Evolutionary conservation across 2,113 vertebrate species (phyloP), one percentile per base, ranked within the genome.

Genomic region (Geothlypis trichas): DNA sequence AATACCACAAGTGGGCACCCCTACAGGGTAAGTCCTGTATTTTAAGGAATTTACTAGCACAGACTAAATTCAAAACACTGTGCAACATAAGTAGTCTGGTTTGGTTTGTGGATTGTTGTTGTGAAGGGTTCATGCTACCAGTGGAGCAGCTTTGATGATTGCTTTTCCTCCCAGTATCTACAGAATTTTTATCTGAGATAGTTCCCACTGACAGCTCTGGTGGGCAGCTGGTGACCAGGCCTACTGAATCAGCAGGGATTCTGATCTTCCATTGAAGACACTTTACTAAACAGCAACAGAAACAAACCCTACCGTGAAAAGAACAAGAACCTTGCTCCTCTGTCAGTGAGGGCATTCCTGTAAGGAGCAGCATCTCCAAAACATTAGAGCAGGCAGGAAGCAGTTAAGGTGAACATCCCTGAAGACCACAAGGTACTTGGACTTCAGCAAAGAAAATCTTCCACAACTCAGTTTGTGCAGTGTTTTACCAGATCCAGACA

Each of bases 121-220:
- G 15, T 63, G 62, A 71, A 72, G 17, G 22, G 11, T 35, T 83
- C 39, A 14, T 65, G n/a, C 21, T 59, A 11, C 21, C 27, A 76
- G 3, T 1, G 5, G 35, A 76, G 33, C 15, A 65, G 11, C 15
- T 47, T 69, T 51, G 33, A 77, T 30, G 5, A 35, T 30, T 0
- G 0, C 4, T 79, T 24, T 83, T 79, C 39, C 15, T 76, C 33
- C 65, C 39, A 46, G 27, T 59, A 46, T 31, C 26, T 42, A 41
- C 30, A 78, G 46, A 74, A 39, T 17, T 77, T 24, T 71, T 62
- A 69, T 16, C n/a, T 82, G 55, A 74, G n/a, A 30, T 3, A 23
- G 26, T 35, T 16, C 24, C 27, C n/a, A 31, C 9, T 23, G 46
- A 22, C 33, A 62, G 42, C 51, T 66, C 31, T 66, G 27, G 19